These are phyloP conservation scores for Fragum sueziense DNA, from an alignment of 2,888 invertebrate species.

Conservation along the genomic window DNA sequence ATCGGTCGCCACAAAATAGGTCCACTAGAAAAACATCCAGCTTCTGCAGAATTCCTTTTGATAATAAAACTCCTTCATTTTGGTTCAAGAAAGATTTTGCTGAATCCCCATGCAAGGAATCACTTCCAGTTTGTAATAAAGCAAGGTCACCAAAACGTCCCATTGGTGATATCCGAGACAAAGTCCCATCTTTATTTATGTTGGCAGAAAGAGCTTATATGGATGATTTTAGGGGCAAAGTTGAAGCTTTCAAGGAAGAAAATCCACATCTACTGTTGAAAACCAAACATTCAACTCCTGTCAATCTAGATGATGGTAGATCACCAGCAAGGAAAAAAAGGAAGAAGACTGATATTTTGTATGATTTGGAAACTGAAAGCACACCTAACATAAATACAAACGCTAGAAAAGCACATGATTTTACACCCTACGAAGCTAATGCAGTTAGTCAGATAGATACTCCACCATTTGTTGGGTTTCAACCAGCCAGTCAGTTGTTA, in stretches of 20 bases:
- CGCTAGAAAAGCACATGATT: conserved; percentile 2
- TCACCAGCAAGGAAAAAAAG: conserved; percentile 59
- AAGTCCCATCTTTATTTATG: conserved; percentile 31
- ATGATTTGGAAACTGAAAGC: neutral
- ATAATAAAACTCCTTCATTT: conserved; percentile 36
- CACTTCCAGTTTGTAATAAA: neutral
- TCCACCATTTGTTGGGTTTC: neutral
- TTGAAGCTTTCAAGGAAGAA: conserved; percentile 38
- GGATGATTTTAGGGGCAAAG: conserved; percentile 39
- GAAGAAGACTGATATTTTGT: neutral
- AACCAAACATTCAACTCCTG: neutral
- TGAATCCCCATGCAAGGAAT: conserved; percentile 32
- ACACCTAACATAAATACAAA: neutral
- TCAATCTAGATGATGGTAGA: conserved; percentile 19
- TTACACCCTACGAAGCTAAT: neutral
- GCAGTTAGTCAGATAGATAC: conserved; percentile 15
- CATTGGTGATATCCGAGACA: conserved; percentile 33
- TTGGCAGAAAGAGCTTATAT: conserved; percentile 36
- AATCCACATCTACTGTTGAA: conserved; percentile 13
- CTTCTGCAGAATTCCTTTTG: conserved; percentile 55
- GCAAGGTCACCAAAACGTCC: conserved; percentile 52
- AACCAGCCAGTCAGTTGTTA: conserved; percentile 1
- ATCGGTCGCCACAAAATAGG: neutral
- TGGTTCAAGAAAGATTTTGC: conserved; percentile 58
- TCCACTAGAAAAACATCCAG: conserved; percentile 39